Conservation (phyloP, 2,888 invertebrate genomes). For the Drosophila diplacantha region DNA sequence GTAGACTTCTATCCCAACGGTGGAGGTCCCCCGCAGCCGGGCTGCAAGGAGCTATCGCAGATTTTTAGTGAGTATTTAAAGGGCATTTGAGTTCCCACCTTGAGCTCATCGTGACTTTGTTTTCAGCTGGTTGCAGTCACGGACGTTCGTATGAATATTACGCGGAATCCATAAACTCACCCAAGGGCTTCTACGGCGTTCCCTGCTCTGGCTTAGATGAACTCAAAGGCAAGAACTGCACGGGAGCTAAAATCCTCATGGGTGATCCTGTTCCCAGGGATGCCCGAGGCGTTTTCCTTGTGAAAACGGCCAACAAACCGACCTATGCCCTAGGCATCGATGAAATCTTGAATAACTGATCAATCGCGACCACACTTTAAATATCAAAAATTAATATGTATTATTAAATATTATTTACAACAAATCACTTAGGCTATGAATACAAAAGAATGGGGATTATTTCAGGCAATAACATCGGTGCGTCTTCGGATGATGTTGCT, state of each 20-base stretch:
- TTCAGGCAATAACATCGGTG: conserved; percentile 73
- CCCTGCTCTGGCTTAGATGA: conserved; percentile 80
- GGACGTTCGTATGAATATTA: conserved; percentile 82
- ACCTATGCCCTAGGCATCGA: conserved; percentile 79
- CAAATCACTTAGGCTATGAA: conserved; percentile 31
- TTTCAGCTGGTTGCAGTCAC: conserved; percentile 84
- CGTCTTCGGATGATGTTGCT: conserved; percentile 73
- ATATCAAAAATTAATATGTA: conserved; percentile 32
- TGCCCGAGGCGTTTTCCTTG: conserved; percentile 81
- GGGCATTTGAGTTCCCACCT: not conserved
- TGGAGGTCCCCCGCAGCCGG: conserved; percentile 83
- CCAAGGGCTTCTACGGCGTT: conserved; percentile 79
- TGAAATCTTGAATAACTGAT: conserved; percentile 30
- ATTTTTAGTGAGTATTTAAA: conserved; percentile 71
- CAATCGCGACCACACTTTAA: not conserved
- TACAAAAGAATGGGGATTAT: conserved; percentile 13
- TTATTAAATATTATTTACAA: conserved; percentile 35
- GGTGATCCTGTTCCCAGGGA: conserved; percentile 79
- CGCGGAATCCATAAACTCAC: conserved; percentile 82
- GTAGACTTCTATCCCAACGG: conserved; percentile 87
- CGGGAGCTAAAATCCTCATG: conserved; percentile 79
- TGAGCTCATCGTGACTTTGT: not conserved
- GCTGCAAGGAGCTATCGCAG: conserved; percentile 80
- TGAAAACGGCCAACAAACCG: conserved; percentile 80
- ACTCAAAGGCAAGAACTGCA: conserved; percentile 70